Evolutionary conservation across 2,797 vertebrate genomes (phyloP).

Genomic region (Cygnus olor): DNA sequence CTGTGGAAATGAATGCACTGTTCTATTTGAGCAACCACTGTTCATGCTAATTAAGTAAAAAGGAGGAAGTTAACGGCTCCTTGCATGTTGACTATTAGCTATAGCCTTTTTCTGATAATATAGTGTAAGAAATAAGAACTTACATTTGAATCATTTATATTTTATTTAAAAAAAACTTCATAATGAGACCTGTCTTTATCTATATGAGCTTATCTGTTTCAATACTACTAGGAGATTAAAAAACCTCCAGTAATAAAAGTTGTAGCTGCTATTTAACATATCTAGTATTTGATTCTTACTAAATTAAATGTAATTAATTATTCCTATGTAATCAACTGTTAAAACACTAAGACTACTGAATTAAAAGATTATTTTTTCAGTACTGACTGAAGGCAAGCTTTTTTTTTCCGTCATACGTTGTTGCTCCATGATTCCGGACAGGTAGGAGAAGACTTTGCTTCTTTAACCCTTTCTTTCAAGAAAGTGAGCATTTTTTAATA

Average conservation of each 20-base stretch:
- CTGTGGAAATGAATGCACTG: not conserved
- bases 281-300: not conserved
- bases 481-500: not conserved
- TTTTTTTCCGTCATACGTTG: not conserved
- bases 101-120: not conserved
- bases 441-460: too few species aligned
- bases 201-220: not conserved
- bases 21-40: not conserved
- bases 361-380: slow-evolving; percentile 31
- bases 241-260: not conserved
- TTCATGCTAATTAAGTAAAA: not conserved
- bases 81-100: fast-evolving
- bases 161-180: not conserved
- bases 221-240: not conserved
- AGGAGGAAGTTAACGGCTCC: not conserved
- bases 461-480: not conserved
- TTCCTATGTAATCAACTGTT: not conserved
- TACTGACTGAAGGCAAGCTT: not conserved
- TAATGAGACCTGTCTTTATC: not conserved
- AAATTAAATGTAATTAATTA: not conserved
- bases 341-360: slow-evolving; percentile 8
- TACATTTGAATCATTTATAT: not conserved
- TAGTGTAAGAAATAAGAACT: not conserved
- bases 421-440: not conserved
- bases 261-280: not conserved